A percentile compares a stretch with the other conserved stretches of the same genome.
Evolutionary conservation across 2,797 vertebrate genomes (phyloP).

Genomic region (Tapera naevia): DNA sequence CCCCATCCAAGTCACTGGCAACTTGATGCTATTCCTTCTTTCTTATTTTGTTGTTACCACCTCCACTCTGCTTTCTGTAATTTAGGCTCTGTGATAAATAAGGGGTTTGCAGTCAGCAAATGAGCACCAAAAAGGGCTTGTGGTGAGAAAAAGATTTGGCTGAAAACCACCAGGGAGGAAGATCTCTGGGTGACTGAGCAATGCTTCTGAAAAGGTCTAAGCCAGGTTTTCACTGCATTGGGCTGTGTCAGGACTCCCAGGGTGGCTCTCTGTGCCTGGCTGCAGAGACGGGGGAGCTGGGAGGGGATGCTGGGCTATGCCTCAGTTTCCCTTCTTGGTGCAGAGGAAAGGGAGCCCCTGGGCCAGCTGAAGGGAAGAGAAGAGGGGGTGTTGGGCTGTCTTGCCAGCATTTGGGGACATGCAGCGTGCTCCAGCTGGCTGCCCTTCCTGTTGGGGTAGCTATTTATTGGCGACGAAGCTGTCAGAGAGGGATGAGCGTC

Average conservation of each 20-base stretch:
- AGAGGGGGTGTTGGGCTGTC: not conserved
- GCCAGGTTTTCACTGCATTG: not conserved
- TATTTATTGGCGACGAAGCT: not conserved
- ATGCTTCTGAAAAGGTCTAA: not conserved
- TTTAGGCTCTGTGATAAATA: not conserved
- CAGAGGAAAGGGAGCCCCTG: not conserved
- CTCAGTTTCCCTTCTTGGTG: not conserved
- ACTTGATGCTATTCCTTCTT: not conserved
- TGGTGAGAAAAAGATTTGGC: not conserved
- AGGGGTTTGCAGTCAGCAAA: not conserved
- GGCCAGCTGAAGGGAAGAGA: not conserved
- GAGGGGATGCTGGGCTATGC: not conserved
- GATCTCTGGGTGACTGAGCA: not conserved
- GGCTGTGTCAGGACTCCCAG: not conserved
- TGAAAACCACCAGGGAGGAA: not conserved
- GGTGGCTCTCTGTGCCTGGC: not conserved
- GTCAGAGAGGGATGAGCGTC: not conserved
- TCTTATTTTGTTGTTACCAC: not conserved
- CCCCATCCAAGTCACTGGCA: not conserved
- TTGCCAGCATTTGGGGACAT: not conserved
- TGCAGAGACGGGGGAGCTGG: not conserved
- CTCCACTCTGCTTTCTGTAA: not conserved
- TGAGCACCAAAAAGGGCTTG: not conserved
- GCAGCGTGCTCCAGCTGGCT: rapidly evolving
- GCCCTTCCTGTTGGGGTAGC: not conserved